phyloP scores from a whole-genome alignment of 2,888 invertebrate species.

The Phrixothrix hirtus region DNA sequence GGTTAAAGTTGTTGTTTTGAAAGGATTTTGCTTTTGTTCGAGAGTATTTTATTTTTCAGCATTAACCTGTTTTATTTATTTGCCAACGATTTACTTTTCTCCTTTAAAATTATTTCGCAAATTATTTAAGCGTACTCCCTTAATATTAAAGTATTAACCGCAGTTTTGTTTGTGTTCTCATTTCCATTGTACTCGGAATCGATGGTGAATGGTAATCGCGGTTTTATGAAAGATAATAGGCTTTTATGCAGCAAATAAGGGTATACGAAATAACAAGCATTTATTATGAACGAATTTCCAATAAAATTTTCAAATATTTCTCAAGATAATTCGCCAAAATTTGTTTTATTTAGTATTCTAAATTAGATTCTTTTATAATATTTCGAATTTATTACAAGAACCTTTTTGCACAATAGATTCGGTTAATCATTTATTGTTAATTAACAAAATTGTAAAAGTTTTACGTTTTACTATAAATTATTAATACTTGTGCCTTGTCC shows the following conservation, averaged over 20 bases:
- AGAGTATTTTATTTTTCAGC: slow-evolving; percentile 14
- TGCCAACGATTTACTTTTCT: background rate
- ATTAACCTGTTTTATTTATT: slow-evolving; percentile 17
- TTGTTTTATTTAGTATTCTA: background rate
- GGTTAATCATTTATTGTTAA: slow-evolving; percentile 1
- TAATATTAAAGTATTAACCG: slow-evolving; percentile 5
- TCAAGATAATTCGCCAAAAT: background rate
- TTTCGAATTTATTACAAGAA: too few relatives aligned
- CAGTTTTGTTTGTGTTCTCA: slow-evolving; percentile 9
- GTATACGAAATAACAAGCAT: slow-evolving; percentile 9
- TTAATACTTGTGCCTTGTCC: slow-evolving; percentile 6
- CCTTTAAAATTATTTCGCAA: background rate
- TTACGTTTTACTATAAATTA: slow-evolving; percentile 12
- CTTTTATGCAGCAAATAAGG: slow-evolving; percentile 12
- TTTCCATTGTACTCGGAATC: slow-evolving; percentile 4
- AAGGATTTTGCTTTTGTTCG: slow-evolving; percentile 27
- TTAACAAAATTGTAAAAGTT: slow-evolving; percentile 8
- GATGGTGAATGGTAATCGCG: slow-evolving; percentile 9
- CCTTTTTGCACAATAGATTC: too few relatives aligned
- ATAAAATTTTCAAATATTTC: slow-evolving; percentile 12
- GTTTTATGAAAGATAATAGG: slow-evolving; percentile 14
- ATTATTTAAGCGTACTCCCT: slow-evolving; percentile 2
- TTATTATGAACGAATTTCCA: slow-evolving; percentile 5
- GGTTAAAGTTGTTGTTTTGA: slow-evolving; percentile 26
- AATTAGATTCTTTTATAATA: background rate